Conservation (phyloP, 2,888 invertebrate genomes). For the Ariolimax columbianus region DNA sequence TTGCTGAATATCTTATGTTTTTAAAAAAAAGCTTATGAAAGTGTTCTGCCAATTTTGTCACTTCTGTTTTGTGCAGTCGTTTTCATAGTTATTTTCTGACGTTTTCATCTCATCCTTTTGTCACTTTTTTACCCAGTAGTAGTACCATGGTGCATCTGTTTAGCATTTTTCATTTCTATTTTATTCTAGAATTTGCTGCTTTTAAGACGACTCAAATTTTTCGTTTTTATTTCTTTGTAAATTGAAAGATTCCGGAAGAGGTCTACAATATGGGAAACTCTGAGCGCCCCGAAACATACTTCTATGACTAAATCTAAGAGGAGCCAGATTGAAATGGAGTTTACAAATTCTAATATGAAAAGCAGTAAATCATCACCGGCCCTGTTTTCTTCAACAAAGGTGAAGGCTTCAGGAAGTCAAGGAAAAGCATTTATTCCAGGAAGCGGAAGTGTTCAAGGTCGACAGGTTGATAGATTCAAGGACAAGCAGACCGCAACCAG, state of each 20-base stretch:
- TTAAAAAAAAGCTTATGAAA: too few species aligned
- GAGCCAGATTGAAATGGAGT: conserved; percentile 53
- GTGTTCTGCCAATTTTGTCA: too few species aligned
- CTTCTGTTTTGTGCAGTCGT: too few species aligned
- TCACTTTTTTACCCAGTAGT: too few species aligned
- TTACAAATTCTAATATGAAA: conserved; percentile 25
- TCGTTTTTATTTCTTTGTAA: too few species aligned
- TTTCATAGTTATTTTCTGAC: too few species aligned
- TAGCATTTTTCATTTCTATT: background rate
- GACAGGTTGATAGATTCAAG: background rate
- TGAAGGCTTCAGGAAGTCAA: background rate
- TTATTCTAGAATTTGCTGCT: background rate
- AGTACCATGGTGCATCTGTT: background rate
- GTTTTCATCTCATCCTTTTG: background rate
- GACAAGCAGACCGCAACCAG: background rate
- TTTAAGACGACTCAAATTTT: background rate
- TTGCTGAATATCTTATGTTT: too few species aligned
- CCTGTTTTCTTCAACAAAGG: background rate
- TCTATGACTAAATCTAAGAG: conserved; percentile 51
- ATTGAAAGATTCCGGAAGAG: background rate
- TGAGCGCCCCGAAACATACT: conserved; percentile 54
- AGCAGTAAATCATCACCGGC: conserved; percentile 16
- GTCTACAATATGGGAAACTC: conserved; percentile 51
- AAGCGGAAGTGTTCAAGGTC: conserved; percentile 7
- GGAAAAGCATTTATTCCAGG: background rate